A percentile compares a stretch with the other conserved stretches of the same genome.
These are phyloP conservation scores for Takifugu bimaculatus DNA, from an alignment of 2,113 vertebrate genomes.

Conservation along the genomic window DNA sequence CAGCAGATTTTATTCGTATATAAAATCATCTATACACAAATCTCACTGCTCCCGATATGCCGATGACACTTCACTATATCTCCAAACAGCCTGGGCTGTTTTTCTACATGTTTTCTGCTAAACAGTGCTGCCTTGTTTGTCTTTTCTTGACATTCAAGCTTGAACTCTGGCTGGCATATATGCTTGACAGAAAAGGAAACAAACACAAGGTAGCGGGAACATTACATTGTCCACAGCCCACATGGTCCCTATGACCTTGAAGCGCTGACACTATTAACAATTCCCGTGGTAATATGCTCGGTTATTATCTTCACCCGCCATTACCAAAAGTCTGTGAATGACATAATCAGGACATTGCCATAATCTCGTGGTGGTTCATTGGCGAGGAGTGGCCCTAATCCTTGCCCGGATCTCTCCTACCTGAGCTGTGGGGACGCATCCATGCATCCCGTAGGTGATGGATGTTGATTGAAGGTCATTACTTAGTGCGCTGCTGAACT, in stretches of 20 bases:
- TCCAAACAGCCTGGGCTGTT: conserved; percentile 17
- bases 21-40: too few species aligned
- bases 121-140: conserved; percentile 25
- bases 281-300: conserved; percentile 18
- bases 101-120: conserved; percentile 50
- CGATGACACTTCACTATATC: conserved; percentile 11
- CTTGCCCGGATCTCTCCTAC: conserved; percentile 23
- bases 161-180: background rate
- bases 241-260: conserved; percentile 40
- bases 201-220: background rate
- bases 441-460: conserved; percentile 52
- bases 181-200: conserved; percentile 17
- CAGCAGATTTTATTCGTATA: too few species aligned
- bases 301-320: conserved; percentile 29
- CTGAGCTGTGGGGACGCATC: conserved; percentile 40
- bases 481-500: conserved; percentile 62
- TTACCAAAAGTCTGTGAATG: conserved; percentile 30
- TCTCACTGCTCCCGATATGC: too few species aligned
- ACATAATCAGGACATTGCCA: conserved; percentile 63
- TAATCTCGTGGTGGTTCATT: conserved; percentile 54
- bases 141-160: conserved; percentile 23
- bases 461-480: conserved; percentile 66
- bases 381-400: conserved; percentile 27
- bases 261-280: conserved; percentile 31
- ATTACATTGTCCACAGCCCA: conserved; percentile 5